Base-by-base conservation (phyloP, 2,113 vertebrate genomes). In the Plecturocebus donacophilus region DNA sequence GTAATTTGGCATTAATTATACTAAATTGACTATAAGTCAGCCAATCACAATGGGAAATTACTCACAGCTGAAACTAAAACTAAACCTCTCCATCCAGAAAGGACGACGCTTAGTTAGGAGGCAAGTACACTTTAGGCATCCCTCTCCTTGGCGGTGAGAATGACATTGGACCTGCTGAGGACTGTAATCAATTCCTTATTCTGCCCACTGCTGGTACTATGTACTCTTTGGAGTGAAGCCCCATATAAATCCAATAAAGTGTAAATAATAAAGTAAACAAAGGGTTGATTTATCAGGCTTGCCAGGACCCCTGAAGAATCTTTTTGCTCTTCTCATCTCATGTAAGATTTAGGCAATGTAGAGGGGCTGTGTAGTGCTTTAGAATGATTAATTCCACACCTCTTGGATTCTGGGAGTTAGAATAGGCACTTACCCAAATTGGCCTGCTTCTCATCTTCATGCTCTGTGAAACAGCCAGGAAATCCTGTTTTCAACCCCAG, bases 61-160 rank as follows among this genome's bases (percentile, higher is more conserved):
- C 87, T 97, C 92, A 87, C 82, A 96, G 89, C 88, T 97, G 76
- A 98, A 98, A 86, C 88, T 96, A 45, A 97, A 97, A 93, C 96
- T 94, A n/a, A 96, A 86, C 14, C 32, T 92, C 71, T 93, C 76
- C 42, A 84, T 58, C 90, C 35, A 96, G 81, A 91, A 96, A 88
- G 47, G 73, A 93, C 4, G 20, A 9, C 0, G 5, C 94, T 70
- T 84, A 35, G 82, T 96, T 68, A 82, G 76, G 81, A 83, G 87
- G 76, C 66, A 64, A n/a, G 40, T 45, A 38, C 35, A 73, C 6
- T 17, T 70, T 42, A 75, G 52, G 8, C 8, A 20, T 64, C 49
- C 21, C 27, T 87, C 79, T 77, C 20, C 54, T 71, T 80, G 64
- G 21, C 89, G 85, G 25, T 85, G 71, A 93, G 90, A n/a, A 77